Percentiles rank a stretch among this genome's conserved stretches.
phyloP scores from a whole-genome alignment of 2,888 invertebrate genomes.

The Callosobruchus maculatus region DNA sequence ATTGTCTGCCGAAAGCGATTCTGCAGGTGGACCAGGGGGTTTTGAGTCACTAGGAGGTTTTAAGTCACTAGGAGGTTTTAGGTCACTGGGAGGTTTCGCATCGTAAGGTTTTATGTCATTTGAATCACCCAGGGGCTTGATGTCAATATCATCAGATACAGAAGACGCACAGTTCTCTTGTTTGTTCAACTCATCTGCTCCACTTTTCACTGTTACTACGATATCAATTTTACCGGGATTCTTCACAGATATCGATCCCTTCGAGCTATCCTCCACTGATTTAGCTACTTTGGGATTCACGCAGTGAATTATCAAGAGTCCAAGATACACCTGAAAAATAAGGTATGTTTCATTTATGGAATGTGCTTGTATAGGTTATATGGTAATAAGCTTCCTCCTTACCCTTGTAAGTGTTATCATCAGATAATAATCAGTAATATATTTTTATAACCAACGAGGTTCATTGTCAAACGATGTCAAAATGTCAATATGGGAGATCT shows the following conservation, averaged over 20 bases:
- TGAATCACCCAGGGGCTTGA: no score
- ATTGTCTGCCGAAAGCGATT: not conserved
- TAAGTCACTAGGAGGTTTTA: not conserved
- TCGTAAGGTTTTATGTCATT: not conserved
- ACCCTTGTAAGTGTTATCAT: not conserved
- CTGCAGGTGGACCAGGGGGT: not conserved
- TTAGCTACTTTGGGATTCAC: not conserved
- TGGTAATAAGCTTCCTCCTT: not conserved
- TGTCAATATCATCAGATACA: not conserved
- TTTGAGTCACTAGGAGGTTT: not conserved
- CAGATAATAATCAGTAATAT: not conserved
- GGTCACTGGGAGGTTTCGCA: not conserved
- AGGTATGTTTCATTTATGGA: not conserved
- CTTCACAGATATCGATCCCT: not conserved
- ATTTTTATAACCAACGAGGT: not conserved
- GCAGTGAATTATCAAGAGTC: not conserved
- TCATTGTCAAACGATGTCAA: not conserved
- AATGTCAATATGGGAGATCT: not conserved
- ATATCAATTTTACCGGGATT: slow-evolving; percentile 1
- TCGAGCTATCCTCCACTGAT: not conserved
- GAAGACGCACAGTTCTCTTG: not conserved
- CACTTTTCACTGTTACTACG: slow-evolving; percentile 6
- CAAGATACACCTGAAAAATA: not conserved
- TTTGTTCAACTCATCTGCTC: not conserved
- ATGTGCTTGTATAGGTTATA: no score